Percentiles rank a stretch among this genome's conserved stretches.
These are phyloP conservation scores for Tenthredo mesomela DNA, from an alignment of 2,888 invertebrate species.

Conservation along the genomic window DNA sequence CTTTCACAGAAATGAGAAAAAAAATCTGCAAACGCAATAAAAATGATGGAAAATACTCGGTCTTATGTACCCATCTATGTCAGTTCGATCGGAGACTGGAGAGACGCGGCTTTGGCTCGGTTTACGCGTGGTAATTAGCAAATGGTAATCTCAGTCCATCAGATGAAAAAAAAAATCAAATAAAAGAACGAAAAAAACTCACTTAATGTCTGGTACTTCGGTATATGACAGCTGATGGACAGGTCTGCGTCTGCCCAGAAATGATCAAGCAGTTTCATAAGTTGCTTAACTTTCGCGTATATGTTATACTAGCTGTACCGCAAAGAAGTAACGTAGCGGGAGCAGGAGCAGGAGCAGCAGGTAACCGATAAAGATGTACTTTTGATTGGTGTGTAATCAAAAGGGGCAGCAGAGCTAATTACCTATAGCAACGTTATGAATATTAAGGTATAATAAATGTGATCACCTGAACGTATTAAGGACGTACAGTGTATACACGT, in stretches of 20 bases:
- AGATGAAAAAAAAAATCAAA: not conserved
- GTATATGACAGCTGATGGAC: constrained; percentile 42
- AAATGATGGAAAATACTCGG: not conserved
- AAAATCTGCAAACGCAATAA: not conserved
- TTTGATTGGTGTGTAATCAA: constrained; percentile 3
- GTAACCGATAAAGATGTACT: constrained; percentile 18
- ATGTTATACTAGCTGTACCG: not conserved
- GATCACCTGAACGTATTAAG: not conserved
- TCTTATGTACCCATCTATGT: not conserved
- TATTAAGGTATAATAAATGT: not conserved
- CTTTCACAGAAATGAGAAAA: not conserved
- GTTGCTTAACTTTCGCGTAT: constrained; percentile 8
- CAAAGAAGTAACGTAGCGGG: not conserved
- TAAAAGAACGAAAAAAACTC: not conserved
- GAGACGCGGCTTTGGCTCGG: not conserved
- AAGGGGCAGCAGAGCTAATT: constrained; percentile 14
- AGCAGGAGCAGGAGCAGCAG: not conserved
- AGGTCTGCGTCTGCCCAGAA: constrained; percentile 3
- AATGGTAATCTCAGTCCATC: constrained; percentile 6
- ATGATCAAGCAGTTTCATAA: constrained; percentile 36
- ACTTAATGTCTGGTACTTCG: constrained; percentile 18
- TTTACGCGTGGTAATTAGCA: constrained; percentile 5
- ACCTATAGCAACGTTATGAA: not conserved
- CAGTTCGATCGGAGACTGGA: not conserved
- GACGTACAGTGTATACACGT: not conserved